Evolutionary conservation across 2,113 vertebrate genomes (phyloP), one percentile per base, ranked within the genome.

Genomic region (Origma solitaria): DNA sequence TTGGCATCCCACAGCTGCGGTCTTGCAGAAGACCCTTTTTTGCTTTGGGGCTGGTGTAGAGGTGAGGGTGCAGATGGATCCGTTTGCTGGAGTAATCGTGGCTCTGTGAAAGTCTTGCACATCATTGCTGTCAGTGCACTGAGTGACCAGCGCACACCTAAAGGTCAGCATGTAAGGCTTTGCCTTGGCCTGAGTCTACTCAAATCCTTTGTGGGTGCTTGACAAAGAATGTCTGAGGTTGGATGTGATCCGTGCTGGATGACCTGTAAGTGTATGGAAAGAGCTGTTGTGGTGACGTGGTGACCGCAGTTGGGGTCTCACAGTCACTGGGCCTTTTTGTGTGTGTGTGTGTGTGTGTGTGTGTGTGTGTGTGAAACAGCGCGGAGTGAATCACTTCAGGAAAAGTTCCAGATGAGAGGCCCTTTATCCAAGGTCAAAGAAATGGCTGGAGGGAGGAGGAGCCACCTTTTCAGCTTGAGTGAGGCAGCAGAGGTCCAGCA

Each of bases 221-320:
- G 71, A 25, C 28, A 38, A 14, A 79, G n/a, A 68, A 57, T 8
- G 30, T 25, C 10, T 20, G 28, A 50, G 42, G 22, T 19, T 72
- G 54, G 70, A 11, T 79, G 68, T 82, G 49, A n/a, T 40, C 53
- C 0, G 0, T 45, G 49, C 61, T 44, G n/a, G 68, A 31, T 2
- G 1, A 44, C 4, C 2, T 37, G 45, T 10, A n/a, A 44, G 33
- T 10, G 10, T 31, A 15, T 54, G 61, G 50, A 27, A 61, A 62
- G 37, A 37, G 37, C 10, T 73, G 2, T 49, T 70, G 5, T 0
- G 0, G 16, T 79, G 31, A 56, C 1, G 0, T 8, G 8, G 73
- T 6, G 14, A 22, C 57, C 37, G 79, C 45, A 35, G 50, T 56
- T 84, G 13, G 23, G 37, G 40, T 73, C 62, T 72, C 3, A 2